Conservation (phyloP, 1,140 invertebrate species). For the Callitettix versicolor region DNA sequence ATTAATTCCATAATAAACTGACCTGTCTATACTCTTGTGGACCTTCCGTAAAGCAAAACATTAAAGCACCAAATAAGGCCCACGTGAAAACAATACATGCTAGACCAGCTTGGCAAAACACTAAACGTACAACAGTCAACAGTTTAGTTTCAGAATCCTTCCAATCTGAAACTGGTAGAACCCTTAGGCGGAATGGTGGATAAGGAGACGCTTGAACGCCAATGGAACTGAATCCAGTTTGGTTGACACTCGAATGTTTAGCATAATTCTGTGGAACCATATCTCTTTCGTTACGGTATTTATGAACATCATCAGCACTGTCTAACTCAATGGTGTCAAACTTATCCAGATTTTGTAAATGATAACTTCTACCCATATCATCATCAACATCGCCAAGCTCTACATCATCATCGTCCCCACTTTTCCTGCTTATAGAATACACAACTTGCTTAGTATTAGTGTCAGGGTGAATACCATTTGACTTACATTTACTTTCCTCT, state of each 20-base stretch:
- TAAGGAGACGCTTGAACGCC: constrained; percentile 16
- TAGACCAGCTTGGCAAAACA: constrained; percentile 38
- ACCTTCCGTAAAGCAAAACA: constrained; percentile 46
- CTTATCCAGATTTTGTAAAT: neutral
- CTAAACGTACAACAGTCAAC: constrained; percentile 24
- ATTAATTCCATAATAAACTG: too few species aligned
- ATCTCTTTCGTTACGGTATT: too few species aligned
- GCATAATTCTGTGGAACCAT: too few species aligned
- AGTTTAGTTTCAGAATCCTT: constrained; percentile 9
- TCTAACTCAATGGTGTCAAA: constrained; percentile 5
- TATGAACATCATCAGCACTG: constrained; percentile 1
- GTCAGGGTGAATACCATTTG: neutral
- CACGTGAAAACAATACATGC: constrained; percentile 40
- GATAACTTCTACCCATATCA: neutral
- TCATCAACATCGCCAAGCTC: neutral
- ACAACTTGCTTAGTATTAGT: neutral
- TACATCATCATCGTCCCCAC: neutral
- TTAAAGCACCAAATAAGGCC: constrained; percentile 43
- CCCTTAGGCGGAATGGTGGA: constrained; percentile 17
- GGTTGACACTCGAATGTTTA: too few species aligned
- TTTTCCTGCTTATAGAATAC: neutral
- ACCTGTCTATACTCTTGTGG: constrained; percentile 42
- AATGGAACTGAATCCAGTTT: neutral
- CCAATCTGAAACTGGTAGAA: constrained; percentile 20
- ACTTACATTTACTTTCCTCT: neutral